Conservation (phyloP, 2,113 vertebrate species). For the Neodontobutis hainanensis region DNA sequence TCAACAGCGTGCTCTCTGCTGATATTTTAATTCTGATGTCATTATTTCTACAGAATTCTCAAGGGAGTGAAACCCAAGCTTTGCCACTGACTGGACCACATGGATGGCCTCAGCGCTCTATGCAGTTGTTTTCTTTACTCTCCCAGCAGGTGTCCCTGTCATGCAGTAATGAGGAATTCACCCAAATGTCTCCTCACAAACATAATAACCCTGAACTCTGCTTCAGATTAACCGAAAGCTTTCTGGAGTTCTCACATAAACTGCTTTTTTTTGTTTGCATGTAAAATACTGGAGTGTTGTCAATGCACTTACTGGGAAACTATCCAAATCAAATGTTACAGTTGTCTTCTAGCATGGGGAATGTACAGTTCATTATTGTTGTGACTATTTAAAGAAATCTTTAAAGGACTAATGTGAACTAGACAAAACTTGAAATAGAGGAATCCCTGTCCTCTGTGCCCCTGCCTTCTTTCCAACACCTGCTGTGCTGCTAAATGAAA, state of each 20-base stretch:
- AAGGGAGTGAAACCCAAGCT: conserved; percentile 35
- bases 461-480: conserved; percentile 56
- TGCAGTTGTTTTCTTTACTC: conserved; percentile 59
- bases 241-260: conserved; percentile 6
- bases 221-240: conserved; percentile 46
- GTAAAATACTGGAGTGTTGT: conserved; percentile 14
- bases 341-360: conserved; percentile 26
- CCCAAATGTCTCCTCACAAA: conserved; percentile 43
- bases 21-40: conserved; percentile 16
- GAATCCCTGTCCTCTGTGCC: conserved; percentile 44
- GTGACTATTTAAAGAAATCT: neutral
- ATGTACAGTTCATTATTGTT: conserved; percentile 14
- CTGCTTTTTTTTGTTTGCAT: conserved; percentile 16
- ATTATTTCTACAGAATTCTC: conserved; percentile 33
- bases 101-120: conserved; percentile 24
- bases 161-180: conserved; percentile 65
- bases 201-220: conserved; percentile 24
- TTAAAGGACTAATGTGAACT: conserved; percentile 11
- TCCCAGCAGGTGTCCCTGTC: conserved; percentile 77
- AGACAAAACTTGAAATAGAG: conserved; percentile 23
- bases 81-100: conserved; percentile 34
- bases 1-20: conserved; percentile 8
- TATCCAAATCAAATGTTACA: conserved; percentile 14
- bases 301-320: conserved; percentile 20
- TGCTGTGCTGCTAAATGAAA: conserved; percentile 78